Base-by-base conservation (phyloP, 2,113 vertebrate species). In the Scatophagus argus region DNA sequence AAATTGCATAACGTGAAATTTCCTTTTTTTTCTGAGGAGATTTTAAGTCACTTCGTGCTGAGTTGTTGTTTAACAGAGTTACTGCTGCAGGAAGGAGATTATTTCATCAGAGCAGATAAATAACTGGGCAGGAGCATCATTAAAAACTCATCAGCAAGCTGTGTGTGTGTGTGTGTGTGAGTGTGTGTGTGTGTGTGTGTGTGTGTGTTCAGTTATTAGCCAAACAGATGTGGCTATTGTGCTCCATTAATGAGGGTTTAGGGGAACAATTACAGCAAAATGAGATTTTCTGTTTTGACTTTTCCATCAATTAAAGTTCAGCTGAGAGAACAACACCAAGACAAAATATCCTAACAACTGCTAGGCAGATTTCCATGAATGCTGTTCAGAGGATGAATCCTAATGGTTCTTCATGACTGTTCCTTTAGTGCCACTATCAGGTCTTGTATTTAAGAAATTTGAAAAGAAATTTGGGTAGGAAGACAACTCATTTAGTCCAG, bases 51-150 rank as follows among this genome's bases (percentile, higher is more conserved):
- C n/a, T n/a, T n/a, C n/a, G n/a, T n/a, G n/a, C n/a, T n/a, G 46
- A 49, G 34, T 64, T 68, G 29, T 14, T 61, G 81, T 84, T 62
- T 27, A 84, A 60, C 77, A 61, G 74, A 43, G 13, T 2, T 31
- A 67, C 60, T 47, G 69, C 83, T 81, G 83, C 80, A 78, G 81
- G 74, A 77, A 59, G 73, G 29, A 79, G 74, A 84, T 88, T 79
- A 84, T 89, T 82, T 67, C 72, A 87, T 89, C 76, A 78, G 71
- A 46, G 47, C 66, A 76, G 85, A 85, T 85, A 74, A 83, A 89
- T 83, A 83, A 81, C 68, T 67, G 78, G 67, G 68, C 79, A 82
- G 72, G 61, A 83, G 77, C 85, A 60, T 83, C 85, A 79, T 89
- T 87, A 89, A 86, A 87, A 79, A 69, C 66, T 75, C 85, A 85